phyloP scores from a whole-genome alignment of 1,140 invertebrate genomes.

The Amphibalanus amphitrite region DNA sequence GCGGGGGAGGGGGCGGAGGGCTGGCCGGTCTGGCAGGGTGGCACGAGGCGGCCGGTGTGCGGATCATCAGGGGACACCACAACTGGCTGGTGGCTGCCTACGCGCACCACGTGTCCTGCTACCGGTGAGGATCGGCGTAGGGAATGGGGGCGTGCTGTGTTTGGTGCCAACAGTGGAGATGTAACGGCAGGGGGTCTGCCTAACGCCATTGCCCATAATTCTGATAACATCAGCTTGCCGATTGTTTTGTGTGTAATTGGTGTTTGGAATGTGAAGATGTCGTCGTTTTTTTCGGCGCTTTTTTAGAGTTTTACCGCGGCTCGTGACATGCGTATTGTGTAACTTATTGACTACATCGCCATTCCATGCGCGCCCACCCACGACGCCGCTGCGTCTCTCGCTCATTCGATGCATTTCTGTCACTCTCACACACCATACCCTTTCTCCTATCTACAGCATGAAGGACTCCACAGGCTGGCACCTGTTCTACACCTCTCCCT shows the following conservation, averaged over 20 bases:
- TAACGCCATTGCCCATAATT: too few relatives aligned
- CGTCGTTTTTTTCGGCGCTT: too few relatives aligned
- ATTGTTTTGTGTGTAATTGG: too few relatives aligned
- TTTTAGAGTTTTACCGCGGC: too few relatives aligned
- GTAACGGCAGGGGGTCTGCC: too few relatives aligned
- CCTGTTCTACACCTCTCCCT: slow-evolving; percentile 78
- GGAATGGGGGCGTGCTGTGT: not conserved
- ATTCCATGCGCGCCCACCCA: slow-evolving; percentile 1
- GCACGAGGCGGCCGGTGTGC: slow-evolving; percentile 68
- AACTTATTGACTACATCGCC: slow-evolving; percentile 5
- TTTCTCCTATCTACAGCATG: not conserved
- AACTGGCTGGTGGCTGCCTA: slow-evolving; percentile 96
- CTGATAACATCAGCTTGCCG: too few relatives aligned
- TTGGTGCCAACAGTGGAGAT: too few relatives aligned
- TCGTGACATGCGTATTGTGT: not conserved
- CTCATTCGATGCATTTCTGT: not conserved
- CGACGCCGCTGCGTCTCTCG: not conserved
- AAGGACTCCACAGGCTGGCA: slow-evolving; percentile 95
- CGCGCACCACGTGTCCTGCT: slow-evolving; percentile 86
- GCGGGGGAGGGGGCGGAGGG: not conserved
- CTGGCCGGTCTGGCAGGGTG: slow-evolving; percentile 35
- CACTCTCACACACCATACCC: not conserved
- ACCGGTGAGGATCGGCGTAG: slow-evolving; percentile 39
- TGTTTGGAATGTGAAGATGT: too few relatives aligned
- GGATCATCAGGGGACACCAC: slow-evolving; percentile 91